Conservation (phyloP, 2,888 invertebrate species). For the Leptinotarsa tumamoca region DNA sequence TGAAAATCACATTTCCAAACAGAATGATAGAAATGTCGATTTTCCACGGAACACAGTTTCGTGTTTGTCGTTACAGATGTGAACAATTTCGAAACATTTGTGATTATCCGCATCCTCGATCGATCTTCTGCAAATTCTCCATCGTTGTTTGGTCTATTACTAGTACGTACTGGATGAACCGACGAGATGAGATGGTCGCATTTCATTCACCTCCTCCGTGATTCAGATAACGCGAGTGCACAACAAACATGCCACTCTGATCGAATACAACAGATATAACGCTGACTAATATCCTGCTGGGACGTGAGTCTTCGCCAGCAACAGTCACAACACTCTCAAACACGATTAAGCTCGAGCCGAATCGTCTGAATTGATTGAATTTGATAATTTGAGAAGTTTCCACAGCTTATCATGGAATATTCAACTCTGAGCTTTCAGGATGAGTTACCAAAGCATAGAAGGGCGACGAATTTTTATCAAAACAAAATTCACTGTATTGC, state of each 20-base stretch:
- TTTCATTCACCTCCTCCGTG: constrained; percentile 21
- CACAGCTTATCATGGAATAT: too few species aligned
- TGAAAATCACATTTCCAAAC: too few species aligned
- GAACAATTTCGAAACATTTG: constrained; percentile 5
- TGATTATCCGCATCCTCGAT: neutral
- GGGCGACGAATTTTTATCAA: too few species aligned
- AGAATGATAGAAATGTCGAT: too few species aligned
- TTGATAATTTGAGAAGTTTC: too few species aligned
- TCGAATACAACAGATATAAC: constrained; percentile 5
- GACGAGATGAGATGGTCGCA: neutral
- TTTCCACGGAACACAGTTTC: too few species aligned
- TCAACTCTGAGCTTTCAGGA: too few species aligned
- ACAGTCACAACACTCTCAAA: neutral
- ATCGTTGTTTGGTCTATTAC: constrained; percentile 3
- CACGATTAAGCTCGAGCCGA: neutral
- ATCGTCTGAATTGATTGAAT: neutral
- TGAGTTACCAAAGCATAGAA: too few species aligned
- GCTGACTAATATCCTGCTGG: constrained; percentile 18
- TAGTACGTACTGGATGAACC: neutral
- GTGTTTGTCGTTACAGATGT: neutral
- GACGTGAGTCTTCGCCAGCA: neutral
- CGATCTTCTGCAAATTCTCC: neutral
- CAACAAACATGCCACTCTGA: constrained; percentile 8
- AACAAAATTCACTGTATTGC: too few species aligned
- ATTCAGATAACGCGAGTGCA: constrained; percentile 16